These are phyloP conservation scores for Himalopsyche japonica DNA, from an alignment of 2,888 invertebrate genomes.

Conservation along the genomic window DNA sequence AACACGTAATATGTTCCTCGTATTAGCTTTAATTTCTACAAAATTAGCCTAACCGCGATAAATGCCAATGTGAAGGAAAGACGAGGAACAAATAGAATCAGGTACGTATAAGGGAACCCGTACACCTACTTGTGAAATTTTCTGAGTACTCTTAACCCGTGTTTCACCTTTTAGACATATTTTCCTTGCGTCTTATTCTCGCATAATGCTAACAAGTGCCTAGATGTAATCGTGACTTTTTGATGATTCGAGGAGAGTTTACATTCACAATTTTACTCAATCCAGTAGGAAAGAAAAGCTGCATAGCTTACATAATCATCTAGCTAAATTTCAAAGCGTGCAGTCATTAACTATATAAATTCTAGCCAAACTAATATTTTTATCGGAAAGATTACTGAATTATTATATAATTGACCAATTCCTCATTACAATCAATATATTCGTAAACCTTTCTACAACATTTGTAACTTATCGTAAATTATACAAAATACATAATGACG, in stretches of 20 bases:
- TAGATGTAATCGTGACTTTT: not conserved
- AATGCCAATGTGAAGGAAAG: constrained; percentile 3
- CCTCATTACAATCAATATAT: no score
- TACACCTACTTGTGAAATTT: constrained; percentile 19
- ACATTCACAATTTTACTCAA: not conserved
- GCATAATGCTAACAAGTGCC: not conserved
- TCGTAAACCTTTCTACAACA: no score
- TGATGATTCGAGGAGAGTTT: not conserved
- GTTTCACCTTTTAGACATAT: not conserved
- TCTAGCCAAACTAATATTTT: no score
- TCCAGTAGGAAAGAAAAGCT: no score
- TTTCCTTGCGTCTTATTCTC: not conserved
- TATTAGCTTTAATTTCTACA: not conserved
- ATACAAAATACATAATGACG: no score
- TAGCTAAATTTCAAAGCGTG: no score
- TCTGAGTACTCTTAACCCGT: not conserved
- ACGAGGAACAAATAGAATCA: not conserved
- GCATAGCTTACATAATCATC: no score
- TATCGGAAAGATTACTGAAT: no score
- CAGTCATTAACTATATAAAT: no score
- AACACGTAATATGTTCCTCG: not conserved
- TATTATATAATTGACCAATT: no score
- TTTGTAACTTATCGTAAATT: no score
- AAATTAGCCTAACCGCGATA: not conserved
- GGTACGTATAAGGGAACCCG: constrained; percentile 11